A percentile compares a stretch with the other conserved stretches of the same genome.
These are phyloP conservation scores for Spermophilus dauricus DNA, from an alignment of 2,113 vertebrate species.

Conservation along the genomic window DNA sequence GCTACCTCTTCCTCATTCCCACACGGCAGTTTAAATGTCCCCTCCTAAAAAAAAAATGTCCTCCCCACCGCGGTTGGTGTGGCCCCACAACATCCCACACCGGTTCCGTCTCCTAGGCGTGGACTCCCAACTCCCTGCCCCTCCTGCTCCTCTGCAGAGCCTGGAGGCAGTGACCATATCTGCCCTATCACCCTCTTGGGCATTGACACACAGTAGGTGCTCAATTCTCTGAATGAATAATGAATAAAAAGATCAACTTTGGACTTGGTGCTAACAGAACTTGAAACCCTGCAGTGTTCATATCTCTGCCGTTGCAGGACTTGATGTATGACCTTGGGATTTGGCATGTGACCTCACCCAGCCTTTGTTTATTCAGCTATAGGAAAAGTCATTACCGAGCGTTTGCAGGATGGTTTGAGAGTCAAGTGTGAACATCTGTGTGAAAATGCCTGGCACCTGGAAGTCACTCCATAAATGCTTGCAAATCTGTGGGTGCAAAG, in stretches of 20 bases:
- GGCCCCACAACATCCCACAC: too few species aligned
- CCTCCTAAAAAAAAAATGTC: background rate
- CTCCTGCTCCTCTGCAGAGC: background rate
- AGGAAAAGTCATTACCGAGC: background rate
- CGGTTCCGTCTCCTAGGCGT: accelerated
- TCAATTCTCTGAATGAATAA: background rate
- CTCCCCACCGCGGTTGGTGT: background rate
- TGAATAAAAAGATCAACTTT: background rate
- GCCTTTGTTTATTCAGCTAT: background rate
- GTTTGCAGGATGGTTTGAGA: background rate
- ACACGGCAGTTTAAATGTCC: background rate
- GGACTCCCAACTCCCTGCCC: background rate
- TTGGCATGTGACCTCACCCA: background rate
- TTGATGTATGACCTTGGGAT: background rate
- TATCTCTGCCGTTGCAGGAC: background rate
- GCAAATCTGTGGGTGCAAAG: background rate
- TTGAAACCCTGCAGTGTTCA: background rate
- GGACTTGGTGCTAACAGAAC: background rate
- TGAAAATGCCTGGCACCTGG: background rate
- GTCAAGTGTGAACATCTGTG: background rate
- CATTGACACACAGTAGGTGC: background rate
- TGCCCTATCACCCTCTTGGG: too few species aligned
- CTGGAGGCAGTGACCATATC: background rate
- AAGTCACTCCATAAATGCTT: background rate
- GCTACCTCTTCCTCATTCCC: background rate